Evolutionary conservation across 2,113 vertebrate genomes (phyloP).

Genomic region (Grallaria varia): DNA sequence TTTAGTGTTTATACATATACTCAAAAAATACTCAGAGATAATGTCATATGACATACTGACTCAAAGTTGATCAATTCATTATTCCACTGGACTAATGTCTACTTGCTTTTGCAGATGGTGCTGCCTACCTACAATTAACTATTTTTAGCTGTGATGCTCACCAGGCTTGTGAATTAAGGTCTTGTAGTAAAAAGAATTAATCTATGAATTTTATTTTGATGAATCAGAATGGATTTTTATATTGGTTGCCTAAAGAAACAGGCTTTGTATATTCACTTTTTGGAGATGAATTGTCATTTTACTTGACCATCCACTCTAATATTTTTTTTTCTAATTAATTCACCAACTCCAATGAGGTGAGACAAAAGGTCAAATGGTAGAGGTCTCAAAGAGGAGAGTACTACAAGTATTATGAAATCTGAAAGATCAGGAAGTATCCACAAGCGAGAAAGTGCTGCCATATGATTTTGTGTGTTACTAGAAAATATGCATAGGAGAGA

Average conservation of each 20-base stretch:
- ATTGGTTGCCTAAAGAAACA: not conserved
- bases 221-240: not conserved
- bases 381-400: not conserved
- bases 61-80: not conserved
- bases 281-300: not conserved
- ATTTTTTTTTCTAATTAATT: not conserved
- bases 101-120: not conserved
- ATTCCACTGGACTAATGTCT: not conserved
- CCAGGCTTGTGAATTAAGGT: not conserved
- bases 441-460: not conserved
- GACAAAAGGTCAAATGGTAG: not conserved
- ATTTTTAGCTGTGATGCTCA: not conserved
- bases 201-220: not conserved
- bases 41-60: not conserved
- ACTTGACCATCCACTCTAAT: not conserved
- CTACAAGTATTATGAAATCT: not conserved
- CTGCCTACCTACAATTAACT: not conserved
- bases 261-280: not conserved
- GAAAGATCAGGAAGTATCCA: not conserved
- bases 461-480: not conserved
- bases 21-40: not conserved
- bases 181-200: not conserved
- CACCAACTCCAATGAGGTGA: not conserved
- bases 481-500: not conserved
- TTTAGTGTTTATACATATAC: not conserved